Conservation (phyloP, 2,888 invertebrate species). For the Pheosia gnoma region DNA sequence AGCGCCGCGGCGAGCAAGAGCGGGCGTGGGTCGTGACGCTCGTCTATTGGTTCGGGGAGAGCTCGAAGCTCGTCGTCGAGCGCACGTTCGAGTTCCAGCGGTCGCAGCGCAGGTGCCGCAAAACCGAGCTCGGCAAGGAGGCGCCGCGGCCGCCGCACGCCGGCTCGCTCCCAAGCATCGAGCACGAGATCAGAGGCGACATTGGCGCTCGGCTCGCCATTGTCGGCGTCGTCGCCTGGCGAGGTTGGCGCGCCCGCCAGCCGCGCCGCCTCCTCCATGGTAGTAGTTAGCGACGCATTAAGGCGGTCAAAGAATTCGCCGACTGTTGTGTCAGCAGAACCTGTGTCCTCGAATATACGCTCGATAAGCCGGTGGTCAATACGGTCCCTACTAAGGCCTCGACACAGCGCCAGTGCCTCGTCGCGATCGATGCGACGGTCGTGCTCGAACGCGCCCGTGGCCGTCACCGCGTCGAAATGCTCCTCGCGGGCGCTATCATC, state of each 20-base stretch:
- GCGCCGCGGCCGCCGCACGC: slow-evolving; percentile 86
- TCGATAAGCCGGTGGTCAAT: slow-evolving; percentile 65
- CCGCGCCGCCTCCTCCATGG: slow-evolving; percentile 53
- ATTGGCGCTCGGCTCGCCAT: slow-evolving; percentile 31
- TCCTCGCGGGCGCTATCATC: slow-evolving; percentile 35
- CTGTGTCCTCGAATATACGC: slow-evolving; percentile 61
- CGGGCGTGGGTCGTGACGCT: slow-evolving; percentile 56
- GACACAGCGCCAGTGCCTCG: slow-evolving; percentile 68
- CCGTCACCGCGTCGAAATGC: slow-evolving; percentile 16
- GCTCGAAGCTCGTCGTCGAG: slow-evolving; percentile 86
- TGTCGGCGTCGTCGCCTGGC: slow-evolving; percentile 18
- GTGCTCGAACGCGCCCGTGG: slow-evolving; percentile 55
- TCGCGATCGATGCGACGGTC: slow-evolving; percentile 63
- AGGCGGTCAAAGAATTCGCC: slow-evolving; percentile 76
- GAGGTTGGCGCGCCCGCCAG: slow-evolving; percentile 20
- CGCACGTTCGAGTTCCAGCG: slow-evolving; percentile 86
- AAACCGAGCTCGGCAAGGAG: slow-evolving; percentile 89
- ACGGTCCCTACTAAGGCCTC: slow-evolving; percentile 65
- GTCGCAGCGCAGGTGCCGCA: slow-evolving; percentile 80
- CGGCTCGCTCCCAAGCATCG: slow-evolving; percentile 89
- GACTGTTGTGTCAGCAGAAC: slow-evolving; percentile 62
- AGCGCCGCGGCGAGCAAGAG: slow-evolving; percentile 85
- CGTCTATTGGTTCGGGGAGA: slow-evolving; percentile 34
- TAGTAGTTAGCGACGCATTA: slow-evolving; percentile 62
- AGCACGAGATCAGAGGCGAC: slow-evolving; percentile 82